Conservation (phyloP, 2,888 invertebrate genomes). For the Nyleta sp. region DNA sequence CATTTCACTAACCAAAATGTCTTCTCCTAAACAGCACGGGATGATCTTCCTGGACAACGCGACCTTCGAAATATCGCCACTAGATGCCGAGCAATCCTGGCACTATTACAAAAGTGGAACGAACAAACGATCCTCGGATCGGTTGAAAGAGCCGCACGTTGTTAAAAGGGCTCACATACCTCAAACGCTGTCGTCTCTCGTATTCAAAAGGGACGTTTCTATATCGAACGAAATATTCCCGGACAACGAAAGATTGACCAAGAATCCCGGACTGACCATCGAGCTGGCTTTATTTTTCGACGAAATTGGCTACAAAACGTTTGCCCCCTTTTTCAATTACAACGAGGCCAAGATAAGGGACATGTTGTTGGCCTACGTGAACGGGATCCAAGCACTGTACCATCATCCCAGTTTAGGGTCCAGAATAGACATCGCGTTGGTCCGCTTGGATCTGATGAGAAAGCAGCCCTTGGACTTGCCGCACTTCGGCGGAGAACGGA, state of each 20-base stretch:
- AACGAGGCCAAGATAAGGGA: constrained; percentile 87
- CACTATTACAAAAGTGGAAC: constrained; percentile 56
- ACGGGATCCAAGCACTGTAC: constrained; percentile 91
- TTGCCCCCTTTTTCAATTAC: constrained; percentile 87
- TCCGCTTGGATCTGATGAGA: constrained; percentile 88
- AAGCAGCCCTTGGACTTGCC: constrained; percentile 86
- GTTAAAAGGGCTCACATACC: constrained; percentile 84
- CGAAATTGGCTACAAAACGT: constrained; percentile 88
- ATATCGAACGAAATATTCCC: constrained; percentile 28
- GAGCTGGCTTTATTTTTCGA: constrained; percentile 91
- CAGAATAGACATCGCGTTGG: constrained; percentile 87
- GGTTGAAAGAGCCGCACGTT: constrained; percentile 84
- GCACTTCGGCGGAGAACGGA: constrained; percentile 87
- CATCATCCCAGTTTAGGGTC: constrained; percentile 89
- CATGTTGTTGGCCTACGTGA: constrained; percentile 91
- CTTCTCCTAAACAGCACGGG: constrained; percentile 85
- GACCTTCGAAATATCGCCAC: constrained; percentile 88
- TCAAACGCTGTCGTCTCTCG: constrained; percentile 17
- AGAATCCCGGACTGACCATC: constrained; percentile 83
- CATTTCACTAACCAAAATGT: too few relatives aligned
- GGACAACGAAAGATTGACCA: constrained; percentile 1
- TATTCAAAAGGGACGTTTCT: constrained; percentile 51
- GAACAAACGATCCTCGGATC: constrained; percentile 72
- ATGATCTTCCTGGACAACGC: constrained; percentile 87
- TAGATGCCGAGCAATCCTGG: constrained; percentile 76